Percentiles rank a stretch among this genome's conserved stretches.
These are phyloP conservation scores for Pristionchus arcanus DNA, from an alignment of 2,888 invertebrate species.

Conservation along the genomic window DNA sequence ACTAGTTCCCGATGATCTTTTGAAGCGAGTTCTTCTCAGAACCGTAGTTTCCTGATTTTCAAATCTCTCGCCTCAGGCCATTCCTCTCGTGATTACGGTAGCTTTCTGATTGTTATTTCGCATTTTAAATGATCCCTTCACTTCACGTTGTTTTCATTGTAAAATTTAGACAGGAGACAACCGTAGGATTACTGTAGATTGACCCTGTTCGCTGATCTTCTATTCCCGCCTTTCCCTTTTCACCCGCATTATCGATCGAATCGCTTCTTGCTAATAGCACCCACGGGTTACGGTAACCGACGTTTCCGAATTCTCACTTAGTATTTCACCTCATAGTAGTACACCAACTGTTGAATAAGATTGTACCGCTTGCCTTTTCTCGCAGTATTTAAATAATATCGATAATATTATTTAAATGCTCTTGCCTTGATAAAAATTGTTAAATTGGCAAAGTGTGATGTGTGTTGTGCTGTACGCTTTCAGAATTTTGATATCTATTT, in stretches of 20 bases:
- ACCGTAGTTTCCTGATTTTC: background rate
- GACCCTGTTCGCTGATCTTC: background rate
- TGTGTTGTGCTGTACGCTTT: background rate
- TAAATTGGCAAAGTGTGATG: background rate
- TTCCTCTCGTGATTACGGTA: background rate
- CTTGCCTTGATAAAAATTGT: background rate
- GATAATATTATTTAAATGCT: background rate
- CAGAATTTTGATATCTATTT: conserved; percentile 13
- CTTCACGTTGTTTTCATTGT: background rate
- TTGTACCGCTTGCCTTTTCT: background rate
- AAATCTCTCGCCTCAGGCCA: background rate
- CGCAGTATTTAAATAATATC: background rate
- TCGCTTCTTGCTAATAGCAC: conserved; percentile 36
- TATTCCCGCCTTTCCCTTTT: background rate
- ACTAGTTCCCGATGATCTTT: background rate
- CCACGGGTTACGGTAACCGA: conserved; percentile 41
- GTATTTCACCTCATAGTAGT: background rate
- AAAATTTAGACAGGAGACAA: background rate
- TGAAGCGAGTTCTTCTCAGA: conserved; percentile 17
- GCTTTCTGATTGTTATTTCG: background rate
- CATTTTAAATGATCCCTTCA: background rate
- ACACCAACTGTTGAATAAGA: conserved; percentile 3
- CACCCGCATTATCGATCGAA: conserved; percentile 21
- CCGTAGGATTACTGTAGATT: background rate
- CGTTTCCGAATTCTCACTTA: conserved; percentile 12